A percentile compares a stretch with the other conserved stretches of the same genome.
Evolutionary conservation across 2,113 vertebrate species (phyloP).

Genomic region (Thunnus maccoyii): DNA sequence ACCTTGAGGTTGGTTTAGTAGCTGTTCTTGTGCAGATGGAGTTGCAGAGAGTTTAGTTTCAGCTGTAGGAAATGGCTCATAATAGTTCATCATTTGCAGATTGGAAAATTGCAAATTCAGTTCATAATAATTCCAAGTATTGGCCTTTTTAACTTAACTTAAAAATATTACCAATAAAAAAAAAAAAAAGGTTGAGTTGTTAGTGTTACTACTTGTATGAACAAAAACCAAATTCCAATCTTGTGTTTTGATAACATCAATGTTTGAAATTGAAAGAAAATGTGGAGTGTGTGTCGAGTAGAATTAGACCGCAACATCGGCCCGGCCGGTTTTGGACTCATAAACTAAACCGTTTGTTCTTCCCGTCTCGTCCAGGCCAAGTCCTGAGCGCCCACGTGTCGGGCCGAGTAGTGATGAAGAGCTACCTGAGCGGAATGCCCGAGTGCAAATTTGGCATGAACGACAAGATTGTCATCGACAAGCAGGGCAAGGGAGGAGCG

Average conservation of each 20-base stretch:
- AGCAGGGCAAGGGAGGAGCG: slow-evolving; percentile 97
- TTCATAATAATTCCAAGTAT: background rate
- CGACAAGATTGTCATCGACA: slow-evolving; percentile 99
- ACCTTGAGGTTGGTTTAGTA: background rate
- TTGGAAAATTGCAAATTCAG: too few relatives aligned
- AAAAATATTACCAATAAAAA: too few relatives aligned
- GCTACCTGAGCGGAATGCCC: slow-evolving; percentile 98
- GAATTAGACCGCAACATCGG: background rate
- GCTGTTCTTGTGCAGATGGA: background rate
- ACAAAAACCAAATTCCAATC: too few relatives aligned
- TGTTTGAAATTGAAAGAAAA: too few relatives aligned
- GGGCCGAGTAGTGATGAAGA: slow-evolving; percentile 99
- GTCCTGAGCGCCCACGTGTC: slow-evolving; percentile 98
- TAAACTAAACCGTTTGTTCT: too few relatives aligned
- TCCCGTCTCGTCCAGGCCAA: slow-evolving; percentile 86
- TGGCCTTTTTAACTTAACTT: background rate
- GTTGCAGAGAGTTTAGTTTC: background rate
- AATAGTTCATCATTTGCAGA: too few relatives aligned
- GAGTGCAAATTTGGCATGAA: slow-evolving; percentile 99
- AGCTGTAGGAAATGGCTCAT: background rate
- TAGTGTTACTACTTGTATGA: too few relatives aligned
- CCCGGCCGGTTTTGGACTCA: background rate
- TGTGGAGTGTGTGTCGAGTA: background rate
- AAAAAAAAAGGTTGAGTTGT: too few relatives aligned
- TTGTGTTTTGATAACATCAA: too few relatives aligned